Evolutionary conservation across 2,888 invertebrate genomes (phyloP).

Genomic region (Callimorpha dominula): DNA sequence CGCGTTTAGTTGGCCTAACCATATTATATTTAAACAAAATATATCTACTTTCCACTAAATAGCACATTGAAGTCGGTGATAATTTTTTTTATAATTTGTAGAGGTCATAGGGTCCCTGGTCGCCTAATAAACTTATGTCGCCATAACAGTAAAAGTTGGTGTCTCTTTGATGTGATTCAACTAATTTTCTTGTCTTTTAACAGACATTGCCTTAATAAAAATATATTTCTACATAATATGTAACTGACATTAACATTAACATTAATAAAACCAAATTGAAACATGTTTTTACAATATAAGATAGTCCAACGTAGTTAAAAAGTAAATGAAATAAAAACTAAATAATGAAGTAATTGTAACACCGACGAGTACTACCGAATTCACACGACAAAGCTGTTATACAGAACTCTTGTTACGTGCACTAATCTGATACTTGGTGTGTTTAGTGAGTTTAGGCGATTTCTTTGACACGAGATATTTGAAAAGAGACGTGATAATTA

Average conservation of each 20-base stretch:
- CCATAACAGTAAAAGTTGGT: neutral
- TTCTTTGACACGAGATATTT: constrained; percentile 55
- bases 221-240: neutral
- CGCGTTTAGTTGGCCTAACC: no score
- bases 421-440: constrained; percentile 44
- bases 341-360: neutral
- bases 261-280: neutral
- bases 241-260: neutral
- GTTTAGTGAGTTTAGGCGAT: constrained; percentile 45
- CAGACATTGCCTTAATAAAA: neutral
- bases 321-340: neutral
- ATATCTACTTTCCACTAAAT: no score
- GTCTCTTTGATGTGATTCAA: neutral
- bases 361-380: constrained; percentile 13
- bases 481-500: constrained; percentile 62
- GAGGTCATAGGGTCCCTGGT: neutral
- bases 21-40: no score
- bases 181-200: neutral
- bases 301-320: neutral
- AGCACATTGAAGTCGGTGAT: no score
- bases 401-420: constrained; percentile 30
- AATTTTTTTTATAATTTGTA: no score
- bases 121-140: neutral
- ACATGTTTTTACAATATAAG: neutral
- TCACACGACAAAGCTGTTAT: constrained; percentile 29